Base-by-base conservation (phyloP, 2,113 vertebrate genomes). In the Chrysemys picta region DNA sequence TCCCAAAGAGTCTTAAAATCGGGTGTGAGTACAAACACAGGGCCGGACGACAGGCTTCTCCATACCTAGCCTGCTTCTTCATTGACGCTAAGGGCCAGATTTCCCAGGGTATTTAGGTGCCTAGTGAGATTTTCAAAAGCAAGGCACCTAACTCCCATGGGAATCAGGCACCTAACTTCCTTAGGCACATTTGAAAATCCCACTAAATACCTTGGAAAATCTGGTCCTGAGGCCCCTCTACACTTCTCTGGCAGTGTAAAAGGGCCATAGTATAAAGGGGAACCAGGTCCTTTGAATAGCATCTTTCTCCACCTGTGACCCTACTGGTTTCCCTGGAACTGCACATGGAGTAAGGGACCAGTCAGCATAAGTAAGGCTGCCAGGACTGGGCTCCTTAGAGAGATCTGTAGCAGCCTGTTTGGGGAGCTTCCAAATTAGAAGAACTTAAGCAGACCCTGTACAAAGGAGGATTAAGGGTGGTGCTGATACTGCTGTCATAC, bases 41-140 rank as follows among this genome's bases (percentile, higher is more conserved):
- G 38, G 29, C 2, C 8, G 53, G 21, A 56, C 7, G 50, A 56
- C 27, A 31, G 29, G 17, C 35, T 54, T 52, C 35, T 56, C 54
- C 35, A 56, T 56, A 27, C 47, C 31, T 62, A 16, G 21, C 6
- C 11, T 5, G 17, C 0, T 10, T 84, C 22, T 38, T 78, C 14
- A 4, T 1, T 4, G 16, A 25, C 11, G 21, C 14, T 0, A 3
- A 1, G 4, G 4, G 5, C 5, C 1, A 10, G 45, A 2, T 88
- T 42, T 78, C 13, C 25, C 80, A 91, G 31, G 25, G 9, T 4
- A 1, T 69, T 84, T 80, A 0, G 1, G 4, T 14, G 31, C 45
- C 50, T 87, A 24, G 21, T 80, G 59, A 3, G 57, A 62, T 13
- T 62, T 35, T 45, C 2, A 59, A 90, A 84, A 53, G 59, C 62